phyloP scores from a whole-genome alignment of 2,113 vertebrate genomes.

The Eidolon helvum region DNA sequence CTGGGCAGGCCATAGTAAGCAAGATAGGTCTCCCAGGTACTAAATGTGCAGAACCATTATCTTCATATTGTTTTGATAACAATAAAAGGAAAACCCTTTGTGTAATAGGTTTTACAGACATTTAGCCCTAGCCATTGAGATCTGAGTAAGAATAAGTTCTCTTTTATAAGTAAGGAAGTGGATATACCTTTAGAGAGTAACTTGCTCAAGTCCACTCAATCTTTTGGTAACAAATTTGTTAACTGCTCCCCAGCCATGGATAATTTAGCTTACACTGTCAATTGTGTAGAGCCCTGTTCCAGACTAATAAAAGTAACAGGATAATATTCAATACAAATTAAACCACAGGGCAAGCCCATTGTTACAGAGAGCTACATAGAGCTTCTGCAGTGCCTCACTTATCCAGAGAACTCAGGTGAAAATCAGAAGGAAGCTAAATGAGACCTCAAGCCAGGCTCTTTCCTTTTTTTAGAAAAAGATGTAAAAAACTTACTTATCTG shows the following conservation, averaged over 20 bases:
- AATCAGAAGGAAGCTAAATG: neutral
- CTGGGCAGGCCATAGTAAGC: neutral
- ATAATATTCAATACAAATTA: neutral
- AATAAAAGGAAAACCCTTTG: neutral
- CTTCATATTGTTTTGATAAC: neutral
- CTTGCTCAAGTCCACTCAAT: neutral
- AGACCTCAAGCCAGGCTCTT: neutral
- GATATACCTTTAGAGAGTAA: neutral
- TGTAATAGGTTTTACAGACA: neutral
- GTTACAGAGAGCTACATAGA: neutral
- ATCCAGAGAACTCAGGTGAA: neutral
- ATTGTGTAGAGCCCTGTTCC: neutral
- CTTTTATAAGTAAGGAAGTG: neutral
- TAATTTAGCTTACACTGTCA: neutral
- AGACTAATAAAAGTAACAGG: neutral
- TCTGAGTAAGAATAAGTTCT: neutral
- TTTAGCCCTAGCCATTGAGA: neutral
- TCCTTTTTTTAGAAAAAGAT: neutral
- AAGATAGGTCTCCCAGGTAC: neutral
- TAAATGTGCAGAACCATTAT: neutral
- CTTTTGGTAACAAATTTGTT: neutral
- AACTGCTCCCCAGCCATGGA: neutral
- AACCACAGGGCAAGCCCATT: neutral
- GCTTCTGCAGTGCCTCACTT: neutral
- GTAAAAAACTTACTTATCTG: neutral